Conservation (phyloP, 2,113 vertebrate species). For the Vidua macroura region DNA sequence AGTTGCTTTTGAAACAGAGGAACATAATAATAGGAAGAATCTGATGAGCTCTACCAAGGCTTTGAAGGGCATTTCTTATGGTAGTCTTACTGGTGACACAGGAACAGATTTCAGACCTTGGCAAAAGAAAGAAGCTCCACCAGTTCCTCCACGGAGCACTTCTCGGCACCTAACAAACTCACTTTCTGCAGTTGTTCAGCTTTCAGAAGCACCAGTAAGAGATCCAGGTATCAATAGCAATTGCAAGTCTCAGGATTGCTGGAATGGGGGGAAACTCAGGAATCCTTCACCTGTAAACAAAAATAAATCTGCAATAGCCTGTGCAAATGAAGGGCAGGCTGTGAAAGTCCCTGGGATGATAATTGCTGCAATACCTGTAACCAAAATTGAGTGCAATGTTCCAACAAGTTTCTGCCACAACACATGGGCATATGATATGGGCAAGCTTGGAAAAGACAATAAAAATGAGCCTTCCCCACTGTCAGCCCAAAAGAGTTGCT, state of each 20-base stretch:
- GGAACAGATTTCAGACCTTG: conserved; percentile 41
- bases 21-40: conserved; percentile 75
- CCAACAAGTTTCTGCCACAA: conserved; percentile 75
- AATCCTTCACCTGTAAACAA: conserved; percentile 73
- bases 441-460: conserved; percentile 66
- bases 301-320: conserved; percentile 66
- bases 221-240: conserved; percentile 48
- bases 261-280: conserved; percentile 64
- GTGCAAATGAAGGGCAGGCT: conserved; percentile 76
- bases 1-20: conserved; percentile 74
- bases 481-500: conserved; percentile 81
- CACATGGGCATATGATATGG: conserved; percentile 77
- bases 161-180: conserved; percentile 82
- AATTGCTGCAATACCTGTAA: conserved; percentile 53
- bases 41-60: conserved; percentile 39
- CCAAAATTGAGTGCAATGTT: conserved; percentile 62
- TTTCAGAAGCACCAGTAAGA: conserved; percentile 67
- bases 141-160: conserved; percentile 85
- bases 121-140: conserved; percentile 75
- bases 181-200: conserved; percentile 61
- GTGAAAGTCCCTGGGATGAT: conserved; percentile 57
- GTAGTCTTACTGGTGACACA: conserved; percentile 36
- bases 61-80: conserved; percentile 14
- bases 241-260: conserved; percentile 45
- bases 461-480: conserved; percentile 65